phyloP scores from a whole-genome alignment of 2,888 invertebrate species.

The Nematopogon swammerdamellus region DNA sequence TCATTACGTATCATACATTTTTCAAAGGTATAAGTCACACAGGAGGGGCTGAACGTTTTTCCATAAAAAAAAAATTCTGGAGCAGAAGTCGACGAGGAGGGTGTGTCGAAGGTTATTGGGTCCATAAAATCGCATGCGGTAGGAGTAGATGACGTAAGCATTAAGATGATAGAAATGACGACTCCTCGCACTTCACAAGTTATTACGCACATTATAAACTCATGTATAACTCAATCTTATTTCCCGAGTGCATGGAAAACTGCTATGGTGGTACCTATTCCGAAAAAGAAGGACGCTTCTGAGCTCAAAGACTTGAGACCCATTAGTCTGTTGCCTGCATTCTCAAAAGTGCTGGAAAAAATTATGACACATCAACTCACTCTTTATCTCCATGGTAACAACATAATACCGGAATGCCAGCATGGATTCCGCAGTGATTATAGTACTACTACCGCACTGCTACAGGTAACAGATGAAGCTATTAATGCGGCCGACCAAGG shows the following conservation, averaged over 20 bases:
- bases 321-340: no score
- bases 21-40: no score
- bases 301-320: no score
- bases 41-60: no score
- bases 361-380: no score
- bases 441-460: no score
- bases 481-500: no score
- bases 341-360: no score
- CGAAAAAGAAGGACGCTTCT: neutral
- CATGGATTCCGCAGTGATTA: no score
- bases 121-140: neutral
- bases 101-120: neutral
- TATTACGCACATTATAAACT: neutral
- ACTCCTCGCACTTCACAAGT: neutral
- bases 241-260: neutral
- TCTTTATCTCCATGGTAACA: no score
- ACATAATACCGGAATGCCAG: no score
- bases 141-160: neutral
- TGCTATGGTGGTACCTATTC: neutral
- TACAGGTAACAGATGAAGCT: no score
- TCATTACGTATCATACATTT: neutral
- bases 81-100: neutral
- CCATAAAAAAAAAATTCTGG: neutral
- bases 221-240: neutral
- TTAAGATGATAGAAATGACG: neutral